Percentiles rank a stretch among this genome's conserved stretches.
Evolutionary conservation across 2,797 vertebrate species (phyloP).

Genomic region (Poecile montanus): DNA sequence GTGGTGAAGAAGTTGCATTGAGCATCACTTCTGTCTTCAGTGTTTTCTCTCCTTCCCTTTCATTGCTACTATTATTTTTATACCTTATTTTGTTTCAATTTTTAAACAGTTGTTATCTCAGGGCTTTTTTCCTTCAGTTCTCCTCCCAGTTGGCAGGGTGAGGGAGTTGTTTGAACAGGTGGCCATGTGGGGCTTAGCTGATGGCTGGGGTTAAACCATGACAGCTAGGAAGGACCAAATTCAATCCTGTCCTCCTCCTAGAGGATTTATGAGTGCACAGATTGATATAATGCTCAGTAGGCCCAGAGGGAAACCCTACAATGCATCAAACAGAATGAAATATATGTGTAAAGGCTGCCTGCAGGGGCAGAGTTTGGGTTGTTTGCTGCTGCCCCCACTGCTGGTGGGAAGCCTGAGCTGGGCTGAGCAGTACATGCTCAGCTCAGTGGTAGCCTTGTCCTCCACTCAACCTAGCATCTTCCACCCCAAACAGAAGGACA

Average conservation of each 20-base stretch:
- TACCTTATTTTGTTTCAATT: background rate
- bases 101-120: background rate
- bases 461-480: background rate
- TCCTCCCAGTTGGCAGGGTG: fast-evolving
- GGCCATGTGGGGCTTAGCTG: background rate
- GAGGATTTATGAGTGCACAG: background rate
- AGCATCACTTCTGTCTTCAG: fast-evolving
- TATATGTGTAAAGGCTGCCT: background rate
- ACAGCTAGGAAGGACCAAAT: background rate
- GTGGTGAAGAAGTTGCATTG: background rate
- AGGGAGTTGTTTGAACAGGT: background rate
- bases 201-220: background rate
- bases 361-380: background rate
- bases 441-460: background rate
- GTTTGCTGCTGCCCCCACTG: background rate
- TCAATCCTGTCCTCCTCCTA: background rate
- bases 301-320: background rate
- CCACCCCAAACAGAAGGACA: background rate
- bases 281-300: background rate
- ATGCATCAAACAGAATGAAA: background rate
- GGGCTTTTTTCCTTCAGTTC: background rate
- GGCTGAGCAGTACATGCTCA: fast-evolving
- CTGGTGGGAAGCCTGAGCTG: fast-evolving
- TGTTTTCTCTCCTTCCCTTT: background rate
- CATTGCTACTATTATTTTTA: background rate